Base-by-base conservation (phyloP, 92 coral and sea anemone species). In the Zoanthus sociatus region DNA sequence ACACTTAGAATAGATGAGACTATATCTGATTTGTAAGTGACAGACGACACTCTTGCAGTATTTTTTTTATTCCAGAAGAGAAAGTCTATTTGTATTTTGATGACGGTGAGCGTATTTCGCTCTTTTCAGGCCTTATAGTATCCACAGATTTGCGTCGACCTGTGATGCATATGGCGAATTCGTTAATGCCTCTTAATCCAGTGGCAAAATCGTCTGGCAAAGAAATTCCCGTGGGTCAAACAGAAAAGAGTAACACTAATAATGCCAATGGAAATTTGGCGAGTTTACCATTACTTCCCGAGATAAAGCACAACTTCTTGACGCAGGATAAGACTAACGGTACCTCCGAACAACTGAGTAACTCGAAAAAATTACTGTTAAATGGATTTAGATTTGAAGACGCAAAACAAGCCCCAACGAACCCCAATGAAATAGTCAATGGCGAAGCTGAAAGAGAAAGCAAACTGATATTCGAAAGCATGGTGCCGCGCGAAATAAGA, bases 161-260 rank as follows among this genome's bases (percentile, higher is more conserved):
- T 16, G 58, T 10, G 50, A 47, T 51, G 47, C 85, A 64, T 46
- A 81, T 81, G 85, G 61, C 74, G 20, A 81, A 81, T 81, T 44
- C 85, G 9, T 81, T 81, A 71, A 81, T 81, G 74, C 85, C 75
- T 9, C 73, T 81, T 13, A 47, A 81, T 50, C 47, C 85, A 30
- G 20, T 42, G 85, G 56, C 45, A 12, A 81, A 81, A 20, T 21
- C 85, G 61, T 10, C 85, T 81, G 61, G 44, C 18, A 81, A 46
- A 48, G 8, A 17, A 45, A 64, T 81, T 63, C 76, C 85, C 76
- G 85, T 66, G 74, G 85, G 85, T 13, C 85, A 46, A 63, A 31
- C 56, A 1, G 76, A 68, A n/a, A 67, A 66, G 44, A 20, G 75
- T n/a, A 81, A 46, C 47, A 51, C 21, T 67, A 81, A 26, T 26